Evolutionary conservation across 2,113 vertebrate species (phyloP).

Genomic region (Nansenia antarctica): DNA sequence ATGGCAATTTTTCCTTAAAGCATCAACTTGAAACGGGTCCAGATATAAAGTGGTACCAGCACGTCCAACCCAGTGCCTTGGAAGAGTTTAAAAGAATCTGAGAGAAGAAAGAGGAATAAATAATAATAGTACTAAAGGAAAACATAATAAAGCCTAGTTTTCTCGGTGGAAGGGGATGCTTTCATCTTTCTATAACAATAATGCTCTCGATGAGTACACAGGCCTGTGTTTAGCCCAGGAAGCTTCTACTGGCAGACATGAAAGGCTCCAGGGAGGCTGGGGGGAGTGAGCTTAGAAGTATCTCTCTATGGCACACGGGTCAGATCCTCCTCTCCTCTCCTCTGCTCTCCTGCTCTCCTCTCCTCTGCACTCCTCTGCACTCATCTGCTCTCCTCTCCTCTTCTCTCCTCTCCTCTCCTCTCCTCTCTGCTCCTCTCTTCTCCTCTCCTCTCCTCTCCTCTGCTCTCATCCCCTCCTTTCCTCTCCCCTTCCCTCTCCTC

Average conservation of each 20-base stretch:
- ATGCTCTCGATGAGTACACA: conserved; percentile 70
- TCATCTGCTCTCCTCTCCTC: no score
- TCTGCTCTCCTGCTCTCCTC: background rate
- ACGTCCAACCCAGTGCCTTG: conserved; percentile 68
- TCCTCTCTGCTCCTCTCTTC: conserved; percentile 13
- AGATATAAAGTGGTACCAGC: conserved; percentile 73
- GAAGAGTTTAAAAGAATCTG: conserved; percentile 73
- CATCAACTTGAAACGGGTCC: conserved; percentile 70
- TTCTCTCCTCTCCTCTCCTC: conserved; percentile 34
- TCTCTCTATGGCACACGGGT: conserved; percentile 1
- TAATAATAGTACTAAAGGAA: conserved; percentile 74
- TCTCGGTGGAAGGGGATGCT: conserved; percentile 64
- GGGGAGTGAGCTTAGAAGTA: conserved; percentile 45
- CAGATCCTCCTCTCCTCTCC: background rate
- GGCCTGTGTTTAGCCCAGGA: conserved; percentile 65
- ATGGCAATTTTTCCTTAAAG: conserved; percentile 68
- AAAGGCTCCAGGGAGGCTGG: conserved; percentile 61
- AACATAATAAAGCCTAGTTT: conserved; percentile 73
- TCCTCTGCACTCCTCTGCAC: no score
- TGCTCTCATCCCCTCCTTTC: conserved; percentile 28
- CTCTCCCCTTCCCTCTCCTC: conserved; percentile 3
- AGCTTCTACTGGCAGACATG: conserved; percentile 70
- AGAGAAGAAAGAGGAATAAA: conserved; percentile 74
- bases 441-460: background rate
- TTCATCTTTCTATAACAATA: conserved; percentile 78